A percentile compares a stretch with the other conserved stretches of the same genome.
These are phyloP conservation scores for Drosophila neotestacea DNA, from an alignment of 2,888 invertebrate species.

Conservation along the genomic window DNA sequence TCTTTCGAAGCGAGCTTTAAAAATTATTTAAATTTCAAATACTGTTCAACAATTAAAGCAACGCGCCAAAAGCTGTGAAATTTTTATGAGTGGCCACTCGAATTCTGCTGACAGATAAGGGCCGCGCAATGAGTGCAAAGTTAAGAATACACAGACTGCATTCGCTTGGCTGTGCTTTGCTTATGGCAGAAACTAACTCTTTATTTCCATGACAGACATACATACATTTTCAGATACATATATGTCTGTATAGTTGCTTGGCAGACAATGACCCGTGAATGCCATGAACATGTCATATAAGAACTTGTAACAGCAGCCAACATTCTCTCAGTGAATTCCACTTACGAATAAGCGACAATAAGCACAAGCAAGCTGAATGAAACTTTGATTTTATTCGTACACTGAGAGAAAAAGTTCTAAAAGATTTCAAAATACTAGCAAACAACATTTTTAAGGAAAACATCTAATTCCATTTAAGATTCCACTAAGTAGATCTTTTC, in stretches of 20 bases:
- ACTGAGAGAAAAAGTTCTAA: conserved; percentile 16
- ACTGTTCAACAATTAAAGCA: conserved; percentile 62
- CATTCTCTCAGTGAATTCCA: conserved; percentile 40
- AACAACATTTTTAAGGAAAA: too few species aligned
- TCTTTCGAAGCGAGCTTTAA: conserved; percentile 19
- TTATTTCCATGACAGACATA: conserved; percentile 48
- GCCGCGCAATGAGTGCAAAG: neutral
- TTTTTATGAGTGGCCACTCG: conserved; percentile 58
- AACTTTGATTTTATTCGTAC: conserved; percentile 24
- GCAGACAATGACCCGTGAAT: conserved; percentile 56
- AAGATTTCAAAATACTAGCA: neutral
- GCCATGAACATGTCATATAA: conserved; percentile 70
- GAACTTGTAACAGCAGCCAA: conserved; percentile 48
- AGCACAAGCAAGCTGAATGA: conserved; percentile 23
- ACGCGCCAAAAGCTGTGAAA: conserved; percentile 67
- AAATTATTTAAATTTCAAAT: conserved; percentile 68
- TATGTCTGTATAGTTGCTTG: conserved; percentile 8
- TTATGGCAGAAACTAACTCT: conserved; percentile 49
- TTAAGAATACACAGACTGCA: conserved; percentile 24
- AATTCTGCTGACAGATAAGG: conserved; percentile 57
- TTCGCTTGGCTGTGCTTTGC: conserved; percentile 55
- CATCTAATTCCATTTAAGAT: neutral
- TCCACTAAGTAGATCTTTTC: neutral
- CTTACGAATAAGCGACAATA: conserved; percentile 47
- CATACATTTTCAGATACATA: conserved; percentile 6